phyloP scores from a whole-genome alignment of 2,113 vertebrate genomes.

The Gnathonemus echidnorhynchus region DNA sequence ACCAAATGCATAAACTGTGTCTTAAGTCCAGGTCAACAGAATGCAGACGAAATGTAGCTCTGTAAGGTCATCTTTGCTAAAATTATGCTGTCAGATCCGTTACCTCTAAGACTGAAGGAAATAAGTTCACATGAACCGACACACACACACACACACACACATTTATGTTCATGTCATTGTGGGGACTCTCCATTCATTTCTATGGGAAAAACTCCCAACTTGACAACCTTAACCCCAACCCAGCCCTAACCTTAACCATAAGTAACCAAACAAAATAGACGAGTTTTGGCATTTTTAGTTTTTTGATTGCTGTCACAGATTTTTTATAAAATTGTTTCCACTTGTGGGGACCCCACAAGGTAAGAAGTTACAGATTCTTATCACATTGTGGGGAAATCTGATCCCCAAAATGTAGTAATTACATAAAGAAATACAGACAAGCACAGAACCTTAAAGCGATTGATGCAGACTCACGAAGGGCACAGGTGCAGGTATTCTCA shows the following conservation, averaged over 20 bases:
- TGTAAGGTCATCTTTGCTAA: neutral
- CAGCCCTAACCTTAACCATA: neutral
- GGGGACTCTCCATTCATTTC: neutral
- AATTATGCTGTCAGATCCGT: neutral
- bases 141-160: neutral
- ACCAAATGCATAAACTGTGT: neutral
- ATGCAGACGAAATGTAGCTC: neutral
- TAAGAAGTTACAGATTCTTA: neutral
- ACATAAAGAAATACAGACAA: neutral
- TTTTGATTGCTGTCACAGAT: neutral
- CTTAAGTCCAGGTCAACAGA: neutral
- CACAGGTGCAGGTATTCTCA: neutral
- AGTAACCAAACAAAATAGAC: neutral
- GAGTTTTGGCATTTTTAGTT: neutral
- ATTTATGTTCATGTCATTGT: neutral
- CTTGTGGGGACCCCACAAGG: neutral
- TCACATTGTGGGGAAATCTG: neutral
- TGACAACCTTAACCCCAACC: neutral
- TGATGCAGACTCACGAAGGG: neutral
- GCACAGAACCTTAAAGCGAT: neutral
- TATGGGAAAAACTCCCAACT: neutral
- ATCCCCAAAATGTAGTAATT: neutral
- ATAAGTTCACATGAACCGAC: neutral
- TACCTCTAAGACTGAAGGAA: neutral
- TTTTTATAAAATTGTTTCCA: neutral